Evolutionary conservation across 1,140 invertebrate genomes (phyloP).

Genomic region (Brachionus manjavacas): DNA sequence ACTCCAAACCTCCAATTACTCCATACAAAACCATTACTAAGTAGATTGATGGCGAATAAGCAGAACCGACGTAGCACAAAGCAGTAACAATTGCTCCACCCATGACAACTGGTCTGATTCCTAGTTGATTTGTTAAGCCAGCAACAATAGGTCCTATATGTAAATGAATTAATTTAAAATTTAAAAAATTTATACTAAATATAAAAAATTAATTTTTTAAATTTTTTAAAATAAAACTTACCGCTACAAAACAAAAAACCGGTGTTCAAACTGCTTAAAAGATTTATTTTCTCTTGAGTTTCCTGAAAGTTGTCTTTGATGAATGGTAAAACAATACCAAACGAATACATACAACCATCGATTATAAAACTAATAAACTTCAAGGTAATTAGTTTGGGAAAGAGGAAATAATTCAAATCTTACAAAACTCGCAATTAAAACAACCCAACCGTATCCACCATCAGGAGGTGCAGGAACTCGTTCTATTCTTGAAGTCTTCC

Average conservation of each 20-base stretch:
- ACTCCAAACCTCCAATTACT: slow-evolving; percentile 61
- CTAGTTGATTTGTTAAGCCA: slow-evolving; percentile 74
- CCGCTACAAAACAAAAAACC: slow-evolving; percentile 38
- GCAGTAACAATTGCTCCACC: slow-evolving; percentile 72
- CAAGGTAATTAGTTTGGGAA: background rate
- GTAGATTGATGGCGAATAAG: slow-evolving; percentile 70
- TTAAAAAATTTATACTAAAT: background rate
- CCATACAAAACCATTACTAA: slow-evolving; percentile 75
- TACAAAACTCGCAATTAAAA: slow-evolving; percentile 27
- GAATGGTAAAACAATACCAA: slow-evolving; percentile 2
- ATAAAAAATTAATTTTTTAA: background rate
- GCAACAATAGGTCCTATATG: slow-evolving; percentile 79
- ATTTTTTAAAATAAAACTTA: background rate
- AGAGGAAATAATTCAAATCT: background rate
- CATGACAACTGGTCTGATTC: slow-evolving; percentile 80
- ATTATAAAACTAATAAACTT: slow-evolving; percentile 5
- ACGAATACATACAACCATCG: slow-evolving; percentile 32
- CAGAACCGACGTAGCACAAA: slow-evolving; percentile 70
- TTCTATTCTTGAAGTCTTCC: background rate
- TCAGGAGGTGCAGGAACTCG: slow-evolving; percentile 32
- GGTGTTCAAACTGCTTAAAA: slow-evolving; percentile 18
- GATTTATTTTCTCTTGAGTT: slow-evolving; percentile 1
- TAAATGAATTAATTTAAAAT: no score
- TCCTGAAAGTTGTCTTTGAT: background rate
- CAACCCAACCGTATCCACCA: slow-evolving; percentile 41